Conservation (phyloP, 2,888 invertebrate genomes). For the Chironomus tentans region DNA sequence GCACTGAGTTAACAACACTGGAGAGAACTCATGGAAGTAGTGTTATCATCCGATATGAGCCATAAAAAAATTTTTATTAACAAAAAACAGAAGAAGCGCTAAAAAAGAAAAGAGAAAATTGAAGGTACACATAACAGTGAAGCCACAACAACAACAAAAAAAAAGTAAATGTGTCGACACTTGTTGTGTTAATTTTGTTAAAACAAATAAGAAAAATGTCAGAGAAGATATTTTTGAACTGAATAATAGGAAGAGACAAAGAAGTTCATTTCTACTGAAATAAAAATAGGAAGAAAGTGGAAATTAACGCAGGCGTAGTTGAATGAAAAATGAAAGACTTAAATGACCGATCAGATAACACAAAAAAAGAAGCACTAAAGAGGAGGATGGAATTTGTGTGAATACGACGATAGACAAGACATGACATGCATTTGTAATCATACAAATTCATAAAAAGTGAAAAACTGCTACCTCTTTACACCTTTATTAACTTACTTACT, state of each 20-base stretch:
- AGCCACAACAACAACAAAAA: background rate
- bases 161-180: no score
- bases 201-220: no score
- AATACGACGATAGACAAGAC: background rate
- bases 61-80: background rate
- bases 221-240: no score
- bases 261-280: background rate
- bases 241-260: no score
- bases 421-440: slow-evolving; percentile 13
- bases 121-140: background rate
- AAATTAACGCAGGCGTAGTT: background rate
- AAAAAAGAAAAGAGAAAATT: slow-evolving; percentile 3
- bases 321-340: slow-evolving; percentile 8
- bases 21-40: background rate
- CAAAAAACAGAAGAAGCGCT: background rate
- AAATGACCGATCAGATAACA: slow-evolving; percentile 4
- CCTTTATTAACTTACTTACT: background rate
- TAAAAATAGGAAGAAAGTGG: background rate
- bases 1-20: no score
- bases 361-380: background rate
- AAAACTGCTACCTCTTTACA: background rate
- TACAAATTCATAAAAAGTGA: slow-evolving; percentile 3
- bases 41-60: background rate
- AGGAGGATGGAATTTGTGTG: slow-evolving; percentile 10
- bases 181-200: no score